Evolutionary conservation across 1,140 invertebrate genomes (phyloP), one percentile per base, ranked within the genome.

Genomic region (Anastrepha ludens): DNA sequence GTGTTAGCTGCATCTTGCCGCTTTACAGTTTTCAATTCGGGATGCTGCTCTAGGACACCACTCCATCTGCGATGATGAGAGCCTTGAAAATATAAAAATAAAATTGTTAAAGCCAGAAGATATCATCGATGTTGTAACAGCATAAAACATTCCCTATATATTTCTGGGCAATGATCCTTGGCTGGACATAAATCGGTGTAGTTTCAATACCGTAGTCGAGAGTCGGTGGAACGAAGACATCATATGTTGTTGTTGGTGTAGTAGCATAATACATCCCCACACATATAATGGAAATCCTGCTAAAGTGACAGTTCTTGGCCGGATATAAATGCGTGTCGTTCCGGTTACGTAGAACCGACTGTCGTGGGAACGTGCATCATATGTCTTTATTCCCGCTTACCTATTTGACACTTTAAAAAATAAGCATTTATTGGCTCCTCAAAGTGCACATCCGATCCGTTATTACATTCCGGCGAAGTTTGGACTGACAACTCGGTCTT

Each of bases 1-100:
- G 92, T 91, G 58, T 89, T 91, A 0, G 89, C 78, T 9, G 93
- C 60, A 81, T 93, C 91, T 85, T 92, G 90, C 4, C 90, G 88
- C 64, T 92, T 92, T 1, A 92, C 13, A 0, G 89, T 88, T 74
- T 89, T 91, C n/a, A 93, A 78, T 87, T 93, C 91, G 0, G 91
- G 92, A 88, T 93, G 89, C 62, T 93, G 92, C 7, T 90, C 88
- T 29, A 93, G 70, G 44, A 85, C 47, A 7, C 9, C 47, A 13
- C 50, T 47, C 88, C 88, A 88, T 47, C 86, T 87, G 41, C 60
- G 74, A 44, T 88, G 67, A 17, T 39, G 65, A 3, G 88, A 87
- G 55, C 88, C 88, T 88, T 58, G 17, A 87, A n/a, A 58, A 17
- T 59, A 74, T 59, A 13, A 39, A 8, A 74, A 74, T 13, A 74